Percentiles rank a stretch among this genome's conserved stretches.
These are phyloP conservation scores for Kryptopterus vitreolus DNA, from an alignment of 2,797 vertebrate species.

Conservation along the genomic window DNA sequence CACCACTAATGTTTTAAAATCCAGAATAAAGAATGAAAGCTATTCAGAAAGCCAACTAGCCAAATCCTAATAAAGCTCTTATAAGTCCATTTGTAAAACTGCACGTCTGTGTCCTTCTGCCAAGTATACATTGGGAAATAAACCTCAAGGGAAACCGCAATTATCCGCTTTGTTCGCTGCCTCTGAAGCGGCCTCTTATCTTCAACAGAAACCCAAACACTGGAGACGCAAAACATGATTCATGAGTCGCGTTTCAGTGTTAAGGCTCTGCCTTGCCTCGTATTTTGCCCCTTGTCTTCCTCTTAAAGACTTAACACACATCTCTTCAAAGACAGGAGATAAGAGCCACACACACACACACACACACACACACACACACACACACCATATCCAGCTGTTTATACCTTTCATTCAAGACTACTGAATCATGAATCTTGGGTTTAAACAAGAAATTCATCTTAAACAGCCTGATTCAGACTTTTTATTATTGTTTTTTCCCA, in stretches of 20 bases:
- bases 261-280: not conserved
- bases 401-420: not conserved
- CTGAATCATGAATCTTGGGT: not conserved
- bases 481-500: not conserved
- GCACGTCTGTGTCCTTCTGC: not conserved
- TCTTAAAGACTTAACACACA: not conserved
- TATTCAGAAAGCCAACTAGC: not conserved
- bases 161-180: not conserved
- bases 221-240: not conserved
- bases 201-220: not conserved
- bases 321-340: not conserved
- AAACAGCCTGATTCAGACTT: not conserved
- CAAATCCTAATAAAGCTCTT: not conserved
- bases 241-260: not conserved
- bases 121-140: not conserved
- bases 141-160: not conserved
- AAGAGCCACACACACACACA: too few relatives aligned
- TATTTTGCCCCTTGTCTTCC: not conserved
- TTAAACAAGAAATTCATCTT: not conserved
- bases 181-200: not conserved
- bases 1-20: not conserved
- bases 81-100: not conserved
- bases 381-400: not conserved
- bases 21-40: not conserved
- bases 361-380: not conserved